phyloP scores from a whole-genome alignment of 2,888 invertebrate genomes.

The Oscheius onirici region DNA sequence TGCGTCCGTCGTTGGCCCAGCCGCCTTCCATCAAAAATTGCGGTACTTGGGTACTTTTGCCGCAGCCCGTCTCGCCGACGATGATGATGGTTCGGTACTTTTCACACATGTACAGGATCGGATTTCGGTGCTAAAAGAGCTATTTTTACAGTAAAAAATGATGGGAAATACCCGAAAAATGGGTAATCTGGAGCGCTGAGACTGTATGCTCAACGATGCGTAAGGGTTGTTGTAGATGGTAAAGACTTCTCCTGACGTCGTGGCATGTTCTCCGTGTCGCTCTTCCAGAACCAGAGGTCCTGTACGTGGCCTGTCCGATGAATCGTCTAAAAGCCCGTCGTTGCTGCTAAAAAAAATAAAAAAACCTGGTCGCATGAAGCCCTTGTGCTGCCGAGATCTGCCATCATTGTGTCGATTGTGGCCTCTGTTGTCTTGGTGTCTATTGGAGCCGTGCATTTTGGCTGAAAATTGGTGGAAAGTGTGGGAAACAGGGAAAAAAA shows the following conservation, averaged over 20 bases:
- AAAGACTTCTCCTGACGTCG: constrained; percentile 22
- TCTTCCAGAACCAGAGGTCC: constrained; percentile 59
- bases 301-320: constrained; percentile 45
- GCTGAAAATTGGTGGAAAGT: not conserved
- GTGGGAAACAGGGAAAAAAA: no score
- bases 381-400: not conserved
- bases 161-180: constrained; percentile 78
- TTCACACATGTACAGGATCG: constrained; percentile 89
- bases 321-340: constrained; percentile 31
- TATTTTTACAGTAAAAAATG: not conserved
- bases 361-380: constrained; percentile 13
- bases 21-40: constrained; percentile 90
- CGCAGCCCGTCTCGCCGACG: constrained; percentile 89
- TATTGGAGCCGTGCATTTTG: not conserved
- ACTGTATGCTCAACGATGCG: constrained; percentile 83
- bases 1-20: constrained; percentile 81
- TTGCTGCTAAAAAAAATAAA: not conserved
- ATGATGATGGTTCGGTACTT: constrained; percentile 86
- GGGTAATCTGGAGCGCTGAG: constrained; percentile 86
- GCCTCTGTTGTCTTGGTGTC: not conserved
- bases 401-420: not conserved
- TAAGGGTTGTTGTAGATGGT: constrained; percentile 79
- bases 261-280: constrained; percentile 36
- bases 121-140: constrained; percentile 78
- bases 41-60: constrained; percentile 86